Percentiles rank a stretch among this genome's conserved stretches.
Evolutionary conservation across 1,140 invertebrate genomes (phyloP).

Genomic region (Dinothrombium tinctorium): DNA sequence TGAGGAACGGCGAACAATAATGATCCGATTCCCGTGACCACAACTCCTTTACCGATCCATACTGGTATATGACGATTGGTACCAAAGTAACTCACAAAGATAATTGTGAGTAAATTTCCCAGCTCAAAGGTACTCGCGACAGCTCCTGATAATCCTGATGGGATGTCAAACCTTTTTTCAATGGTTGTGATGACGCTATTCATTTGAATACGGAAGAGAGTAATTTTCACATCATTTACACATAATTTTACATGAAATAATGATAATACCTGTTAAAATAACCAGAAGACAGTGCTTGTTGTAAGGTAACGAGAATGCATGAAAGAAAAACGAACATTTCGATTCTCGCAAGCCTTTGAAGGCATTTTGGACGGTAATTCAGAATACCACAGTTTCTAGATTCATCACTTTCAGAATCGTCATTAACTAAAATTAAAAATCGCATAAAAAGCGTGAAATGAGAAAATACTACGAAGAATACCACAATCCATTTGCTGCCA

Average conservation of each 20-base stretch:
- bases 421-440: too few relatives aligned
- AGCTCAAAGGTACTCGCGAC: constrained; percentile 86
- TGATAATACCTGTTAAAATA: too few relatives aligned
- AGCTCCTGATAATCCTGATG: constrained; percentile 67
- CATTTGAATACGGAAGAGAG: too few relatives aligned
- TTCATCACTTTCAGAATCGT: too few relatives aligned
- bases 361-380: constrained; percentile 13
- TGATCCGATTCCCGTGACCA: constrained; percentile 28
- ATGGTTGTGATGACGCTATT: constrained; percentile 84
- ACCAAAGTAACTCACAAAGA: constrained; percentile 82
- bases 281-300: constrained; percentile 64
- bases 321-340: constrained; percentile 74
- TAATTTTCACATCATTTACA: too few relatives aligned
- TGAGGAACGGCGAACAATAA: constrained; percentile 28
- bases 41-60: constrained; percentile 61
- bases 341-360: constrained; percentile 21
- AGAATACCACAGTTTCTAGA: constrained; percentile 14
- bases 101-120: constrained; percentile 72
- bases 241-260: too few relatives aligned
- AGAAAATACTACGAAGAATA: too few relatives aligned
- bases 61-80: constrained; percentile 71
- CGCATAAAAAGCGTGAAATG: too few relatives aligned
- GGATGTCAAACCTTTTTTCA: constrained; percentile 85
- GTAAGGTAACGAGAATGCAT: constrained; percentile 67
- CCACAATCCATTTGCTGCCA: too few relatives aligned